Percentiles rank a stretch among this genome's conserved stretches.
phyloP scores from a whole-genome alignment of 2,888 invertebrate genomes.

The Strigamia maritima region DNA sequence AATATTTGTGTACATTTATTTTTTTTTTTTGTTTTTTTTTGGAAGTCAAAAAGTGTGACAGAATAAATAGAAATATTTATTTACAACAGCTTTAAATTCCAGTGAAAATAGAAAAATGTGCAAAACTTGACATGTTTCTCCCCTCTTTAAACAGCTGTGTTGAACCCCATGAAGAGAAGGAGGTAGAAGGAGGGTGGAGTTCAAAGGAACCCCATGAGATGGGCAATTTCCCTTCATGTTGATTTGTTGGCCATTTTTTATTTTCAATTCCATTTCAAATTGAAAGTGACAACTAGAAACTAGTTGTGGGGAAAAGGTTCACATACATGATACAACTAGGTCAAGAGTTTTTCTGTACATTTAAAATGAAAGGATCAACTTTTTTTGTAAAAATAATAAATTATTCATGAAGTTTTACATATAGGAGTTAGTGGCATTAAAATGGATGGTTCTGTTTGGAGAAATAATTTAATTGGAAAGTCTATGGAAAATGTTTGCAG shows the following conservation, averaged over 20 bases:
- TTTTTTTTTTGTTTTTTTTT: no score
- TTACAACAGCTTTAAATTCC: constrained; percentile 8
- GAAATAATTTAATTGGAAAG: no score
- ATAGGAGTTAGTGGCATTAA: no score
- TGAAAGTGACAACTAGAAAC: not conserved
- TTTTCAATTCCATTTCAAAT: not conserved
- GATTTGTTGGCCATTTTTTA: constrained; percentile 16
- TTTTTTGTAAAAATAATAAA: no score
- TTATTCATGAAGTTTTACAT: no score
- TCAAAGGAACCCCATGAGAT: not conserved
- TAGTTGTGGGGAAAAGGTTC: not conserved
- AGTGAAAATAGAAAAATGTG: constrained; percentile 24
- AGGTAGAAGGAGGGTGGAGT: not conserved
- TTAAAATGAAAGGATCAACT: not conserved
- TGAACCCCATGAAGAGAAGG: not conserved
- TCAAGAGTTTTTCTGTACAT: not conserved
- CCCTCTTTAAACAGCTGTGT: constrained; percentile 8
- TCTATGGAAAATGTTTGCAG: no score
- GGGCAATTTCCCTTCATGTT: constrained; percentile 21
- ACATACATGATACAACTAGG: not conserved
- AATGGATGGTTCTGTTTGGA: not conserved
- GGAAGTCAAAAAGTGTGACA: no score
- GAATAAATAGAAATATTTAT: not conserved
- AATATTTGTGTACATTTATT: no score
- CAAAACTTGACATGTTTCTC: not conserved